Evolutionary conservation across 2,113 vertebrate species (phyloP).

Genomic region (Leptocoma aspasia): DNA sequence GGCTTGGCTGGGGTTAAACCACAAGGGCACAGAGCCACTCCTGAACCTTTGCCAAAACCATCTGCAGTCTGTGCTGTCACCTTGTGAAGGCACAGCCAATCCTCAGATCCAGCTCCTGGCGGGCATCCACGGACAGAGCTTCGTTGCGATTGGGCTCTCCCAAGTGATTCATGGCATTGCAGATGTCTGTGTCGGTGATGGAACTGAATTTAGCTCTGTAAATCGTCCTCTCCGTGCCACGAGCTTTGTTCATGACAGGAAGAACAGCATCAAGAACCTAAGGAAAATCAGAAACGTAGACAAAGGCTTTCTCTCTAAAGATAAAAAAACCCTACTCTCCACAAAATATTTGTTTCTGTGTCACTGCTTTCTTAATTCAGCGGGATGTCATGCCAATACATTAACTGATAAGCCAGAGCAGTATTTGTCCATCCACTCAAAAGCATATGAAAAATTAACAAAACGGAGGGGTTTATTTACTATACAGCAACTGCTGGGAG

Average conservation of each 20-base stretch:
- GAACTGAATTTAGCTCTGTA: slow-evolving; percentile 96
- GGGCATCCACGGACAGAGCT: slow-evolving; percentile 91
- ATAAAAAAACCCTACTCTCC: neutral
- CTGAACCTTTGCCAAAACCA: neutral
- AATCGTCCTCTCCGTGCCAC: slow-evolving; percentile 69
- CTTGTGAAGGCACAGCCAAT: slow-evolving; percentile 97
- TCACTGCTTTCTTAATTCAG: neutral
- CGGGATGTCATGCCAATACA: neutral
- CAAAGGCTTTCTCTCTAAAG: neutral
- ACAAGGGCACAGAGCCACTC: neutral
- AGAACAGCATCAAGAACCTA: slow-evolving; percentile 90
- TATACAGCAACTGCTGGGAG: neutral
- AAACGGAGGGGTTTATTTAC: neutral
- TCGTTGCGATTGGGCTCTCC: slow-evolving; percentile 92
- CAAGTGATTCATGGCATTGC: slow-evolving; percentile 87
- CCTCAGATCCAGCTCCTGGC: slow-evolving; percentile 95
- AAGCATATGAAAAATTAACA: neutral
- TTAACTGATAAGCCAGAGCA: neutral
- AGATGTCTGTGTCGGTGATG: slow-evolving; percentile 96
- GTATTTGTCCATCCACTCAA: neutral
- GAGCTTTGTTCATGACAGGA: slow-evolving; percentile 85
- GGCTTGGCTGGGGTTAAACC: neutral
- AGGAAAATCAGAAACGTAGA: neutral
- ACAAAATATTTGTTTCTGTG: neutral
- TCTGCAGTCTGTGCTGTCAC: slow-evolving; percentile 61